A percentile compares a stretch with the other conserved stretches of the same genome.
Conservation (phyloP, 2,888 invertebrate genomes). For the Metopia argyrocephala region DNA sequence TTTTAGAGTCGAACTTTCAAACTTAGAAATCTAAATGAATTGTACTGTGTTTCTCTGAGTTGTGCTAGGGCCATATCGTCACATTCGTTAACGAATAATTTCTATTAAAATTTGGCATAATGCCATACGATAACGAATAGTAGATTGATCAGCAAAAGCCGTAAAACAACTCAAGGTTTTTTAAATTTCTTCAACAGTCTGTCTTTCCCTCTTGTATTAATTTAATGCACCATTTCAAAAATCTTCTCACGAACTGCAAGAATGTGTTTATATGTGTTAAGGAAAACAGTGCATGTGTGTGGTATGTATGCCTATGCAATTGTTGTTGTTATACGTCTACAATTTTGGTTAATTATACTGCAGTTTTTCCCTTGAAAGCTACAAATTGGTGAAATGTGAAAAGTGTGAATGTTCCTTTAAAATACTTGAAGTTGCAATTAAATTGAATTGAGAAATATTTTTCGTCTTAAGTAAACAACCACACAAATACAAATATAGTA, state of each 20-base stretch:
- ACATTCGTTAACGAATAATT: no score
- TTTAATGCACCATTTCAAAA: not conserved
- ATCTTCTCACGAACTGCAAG: not conserved
- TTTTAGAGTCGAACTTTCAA: no score
- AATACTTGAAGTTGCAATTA: slow-evolving; percentile 61
- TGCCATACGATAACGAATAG: no score
- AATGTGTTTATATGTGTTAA: slow-evolving; percentile 18
- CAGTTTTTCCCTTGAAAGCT: slow-evolving; percentile 53
- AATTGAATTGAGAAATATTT: slow-evolving; percentile 61
- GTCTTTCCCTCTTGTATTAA: no score
- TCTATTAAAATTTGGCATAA: no score
- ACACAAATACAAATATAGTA: slow-evolving; percentile 1
- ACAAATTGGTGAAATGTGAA: slow-evolving; percentile 42
- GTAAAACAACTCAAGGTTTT: no score
- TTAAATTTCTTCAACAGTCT: no score
- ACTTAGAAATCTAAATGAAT: no score
- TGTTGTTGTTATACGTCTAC: slow-evolving; percentile 26
- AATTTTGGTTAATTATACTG: slow-evolving; percentile 65
- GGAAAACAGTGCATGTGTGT: not conserved
- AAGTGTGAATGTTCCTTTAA: slow-evolving; percentile 55
- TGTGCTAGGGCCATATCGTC: no score
- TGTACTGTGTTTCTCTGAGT: no score
- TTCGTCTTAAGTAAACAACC: slow-evolving; percentile 37
- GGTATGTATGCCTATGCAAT: not conserved
- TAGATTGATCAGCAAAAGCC: no score